Base-by-base conservation (phyloP, 2,888 invertebrate species). In the Ophion obscuratus region DNA sequence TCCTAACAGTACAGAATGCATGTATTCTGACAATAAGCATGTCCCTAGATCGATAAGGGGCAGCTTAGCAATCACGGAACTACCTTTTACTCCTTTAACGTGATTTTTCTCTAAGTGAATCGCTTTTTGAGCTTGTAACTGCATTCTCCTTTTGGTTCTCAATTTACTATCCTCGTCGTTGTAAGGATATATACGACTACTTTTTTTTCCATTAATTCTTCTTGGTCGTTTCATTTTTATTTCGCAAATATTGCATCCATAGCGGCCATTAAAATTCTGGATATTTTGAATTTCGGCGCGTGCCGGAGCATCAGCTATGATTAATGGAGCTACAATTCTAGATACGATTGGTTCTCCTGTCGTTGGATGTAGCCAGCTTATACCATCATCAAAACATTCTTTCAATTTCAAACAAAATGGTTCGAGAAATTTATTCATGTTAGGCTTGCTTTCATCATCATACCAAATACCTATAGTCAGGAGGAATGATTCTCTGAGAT, bases 1-100 rank as follows among this genome's bases (percentile, higher is more conserved):
- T 10, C 87, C 86, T 66, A 88, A 81, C 14, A 89, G 78, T 36
- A 87, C 85, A 40, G 88, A 88, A 78, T 89, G 88, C 87, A 89
- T 86, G 70, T 84, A 88, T 53, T 90, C 82, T 62, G 87, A 86
- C 31, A 88, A 14, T 31, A 83, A n/a, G 66, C 87, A 88, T n/a
- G 85, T 87, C 17, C 79, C 84, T 40, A 87, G 40, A 73, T 87
- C 84, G 73, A 87, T 20, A 14, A 85, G 36, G 47, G 88, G 88
- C 20, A 87, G 40, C 66, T 24, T 27, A 44, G 87, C 53, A 40
- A 87, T 31, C 0, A 86, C 64, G 11, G 88, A 76, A 27, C 17
- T 64, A 40, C 86, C 86, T 85, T 85, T 87, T 7, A 87, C 80
- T 14, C 83, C 83, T 71, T 71, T 75, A 47, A 71, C 61, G 36